phyloP scores from a whole-genome alignment of 2,113 vertebrate species.

The Salminus brasiliensis region DNA sequence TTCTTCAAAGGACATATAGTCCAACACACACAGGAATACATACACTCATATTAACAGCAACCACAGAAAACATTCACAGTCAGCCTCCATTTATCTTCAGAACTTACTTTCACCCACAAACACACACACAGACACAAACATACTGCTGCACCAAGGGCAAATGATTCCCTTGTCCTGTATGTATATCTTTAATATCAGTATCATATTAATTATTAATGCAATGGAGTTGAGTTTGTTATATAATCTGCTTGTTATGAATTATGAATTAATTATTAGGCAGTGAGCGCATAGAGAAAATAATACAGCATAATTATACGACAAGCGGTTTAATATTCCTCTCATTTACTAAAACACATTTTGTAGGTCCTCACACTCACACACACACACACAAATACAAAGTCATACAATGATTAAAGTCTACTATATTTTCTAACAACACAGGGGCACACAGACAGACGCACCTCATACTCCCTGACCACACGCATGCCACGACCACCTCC shows the following conservation, averaged over 20 bases:
- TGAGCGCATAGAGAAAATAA: neutral
- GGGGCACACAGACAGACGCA: conserved; percentile 47
- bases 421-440: too few species aligned
- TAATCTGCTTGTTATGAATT: conserved; percentile 6
- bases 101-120: neutral
- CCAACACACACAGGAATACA: too few species aligned
- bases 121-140: neutral
- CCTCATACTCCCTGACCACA: conserved; percentile 80
- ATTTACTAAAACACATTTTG: neutral
- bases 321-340: neutral
- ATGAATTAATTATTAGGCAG: conserved; percentile 9
- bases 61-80: too few species aligned
- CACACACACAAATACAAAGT: neutral
- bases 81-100: too few species aligned
- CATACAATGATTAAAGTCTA: too few species aligned
- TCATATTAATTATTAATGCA: neutral
- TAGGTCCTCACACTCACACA: neutral
- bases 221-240: neutral
- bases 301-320: neutral
- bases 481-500: conserved; percentile 83
- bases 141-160: neutral
- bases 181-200: neutral
- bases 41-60: too few species aligned
- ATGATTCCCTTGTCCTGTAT: neutral
- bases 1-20: too few species aligned